Evolutionary conservation across 1,140 invertebrate genomes (phyloP).

Genomic region (Riptortus pedestris): DNA sequence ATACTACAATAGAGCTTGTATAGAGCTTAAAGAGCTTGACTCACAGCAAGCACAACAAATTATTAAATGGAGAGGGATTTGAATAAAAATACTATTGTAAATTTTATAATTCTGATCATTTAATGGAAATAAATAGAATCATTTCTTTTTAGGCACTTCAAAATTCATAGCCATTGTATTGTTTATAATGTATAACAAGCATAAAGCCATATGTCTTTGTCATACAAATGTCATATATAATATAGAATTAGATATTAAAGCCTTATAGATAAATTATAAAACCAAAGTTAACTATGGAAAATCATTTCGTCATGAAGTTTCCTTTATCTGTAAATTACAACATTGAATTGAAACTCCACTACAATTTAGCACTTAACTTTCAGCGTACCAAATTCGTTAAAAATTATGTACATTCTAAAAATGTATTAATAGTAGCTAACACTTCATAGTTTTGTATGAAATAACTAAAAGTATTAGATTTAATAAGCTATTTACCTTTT

Average conservation of each 20-base stretch:
- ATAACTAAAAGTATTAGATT: too few species aligned
- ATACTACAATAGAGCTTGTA: too few species aligned
- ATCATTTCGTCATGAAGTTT: background rate
- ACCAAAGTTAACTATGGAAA: background rate
- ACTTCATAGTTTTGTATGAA: too few species aligned
- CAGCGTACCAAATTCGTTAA: background rate
- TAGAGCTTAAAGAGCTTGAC: too few species aligned
- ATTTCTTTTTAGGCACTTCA: constrained; percentile 27
- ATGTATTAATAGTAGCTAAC: background rate
- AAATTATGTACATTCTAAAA: background rate
- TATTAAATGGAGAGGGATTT: too few species aligned
- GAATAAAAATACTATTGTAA: background rate
- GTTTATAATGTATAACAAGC: constrained; percentile 26
- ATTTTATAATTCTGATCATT: background rate
- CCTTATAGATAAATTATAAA: background rate
- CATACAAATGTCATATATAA: constrained; percentile 11
- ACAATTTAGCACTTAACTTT: background rate
- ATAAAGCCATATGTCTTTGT: constrained; percentile 12
- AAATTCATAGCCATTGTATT: constrained; percentile 28
- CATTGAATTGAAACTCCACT: background rate
- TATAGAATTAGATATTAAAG: constrained; percentile 13
- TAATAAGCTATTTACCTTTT: too few species aligned
- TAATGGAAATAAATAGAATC: background rate
- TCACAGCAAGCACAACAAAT: too few species aligned
- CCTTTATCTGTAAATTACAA: background rate